These are phyloP conservation scores for Acomys russatus DNA, from an alignment of 2,797 vertebrate species.

Conservation along the genomic window DNA sequence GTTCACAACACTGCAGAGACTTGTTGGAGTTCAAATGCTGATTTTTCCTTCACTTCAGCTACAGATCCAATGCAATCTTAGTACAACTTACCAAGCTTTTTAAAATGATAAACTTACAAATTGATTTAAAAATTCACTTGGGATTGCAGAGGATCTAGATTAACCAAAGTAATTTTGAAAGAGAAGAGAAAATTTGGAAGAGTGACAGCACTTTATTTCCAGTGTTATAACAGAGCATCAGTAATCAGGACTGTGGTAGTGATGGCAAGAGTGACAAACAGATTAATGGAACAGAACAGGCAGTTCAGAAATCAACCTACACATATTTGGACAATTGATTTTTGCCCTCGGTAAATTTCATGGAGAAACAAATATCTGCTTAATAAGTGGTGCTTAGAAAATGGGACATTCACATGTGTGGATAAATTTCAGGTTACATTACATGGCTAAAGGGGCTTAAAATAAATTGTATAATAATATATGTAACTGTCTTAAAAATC, in stretches of 20 bases:
- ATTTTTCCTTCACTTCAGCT: neutral
- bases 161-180: neutral
- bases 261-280: neutral
- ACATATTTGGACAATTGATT: neutral
- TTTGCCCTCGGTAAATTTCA: neutral
- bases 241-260: neutral
- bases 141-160: slow-evolving; percentile 25
- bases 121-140: slow-evolving; percentile 5
- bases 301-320: neutral
- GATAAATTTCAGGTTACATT: slow-evolving; percentile 33
- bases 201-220: neutral
- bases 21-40: slow-evolving; percentile 15
- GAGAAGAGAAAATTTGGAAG: neutral
- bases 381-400: neutral
- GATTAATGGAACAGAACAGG: neutral
- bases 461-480: neutral
- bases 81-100: neutral
- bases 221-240: neutral
- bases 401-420: neutral
- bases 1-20: neutral
- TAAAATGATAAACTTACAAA: slow-evolving; percentile 6
- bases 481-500: neutral
- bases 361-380: neutral
- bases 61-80: neutral
- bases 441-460: neutral